A percentile compares a stretch with the other conserved stretches of the same genome.
phyloP scores from a whole-genome alignment of 2,113 vertebrate genomes.

The Scopus umbretta region DNA sequence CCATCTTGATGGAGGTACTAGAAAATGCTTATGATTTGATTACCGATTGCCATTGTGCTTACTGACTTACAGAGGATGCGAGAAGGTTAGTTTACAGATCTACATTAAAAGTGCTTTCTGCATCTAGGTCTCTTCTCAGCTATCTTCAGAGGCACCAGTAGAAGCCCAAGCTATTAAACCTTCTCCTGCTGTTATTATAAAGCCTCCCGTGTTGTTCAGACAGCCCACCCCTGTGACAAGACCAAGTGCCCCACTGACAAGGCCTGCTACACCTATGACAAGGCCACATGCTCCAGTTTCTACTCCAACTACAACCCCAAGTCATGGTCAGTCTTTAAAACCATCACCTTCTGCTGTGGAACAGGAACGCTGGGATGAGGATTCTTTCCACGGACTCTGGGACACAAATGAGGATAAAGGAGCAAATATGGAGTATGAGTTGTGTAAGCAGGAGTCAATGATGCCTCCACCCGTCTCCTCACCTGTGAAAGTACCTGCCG shows the following conservation, averaged over 20 bases:
- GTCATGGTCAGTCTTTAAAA: slow-evolving; percentile 69
- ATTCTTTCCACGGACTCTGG: slow-evolving; percentile 83
- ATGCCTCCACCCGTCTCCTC: slow-evolving; percentile 53
- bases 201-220: slow-evolving; percentile 76
- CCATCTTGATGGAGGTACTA: not conserved
- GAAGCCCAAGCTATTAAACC: slow-evolving; percentile 59
- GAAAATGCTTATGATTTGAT: not conserved
- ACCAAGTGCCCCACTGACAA: slow-evolving; percentile 65
- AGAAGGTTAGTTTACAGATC: slow-evolving; percentile 42
- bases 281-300: slow-evolving; percentile 69
- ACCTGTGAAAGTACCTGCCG: slow-evolving; percentile 47
- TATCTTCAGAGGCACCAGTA: slow-evolving; percentile 47
- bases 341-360: slow-evolving; percentile 65
- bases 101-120: slow-evolving; percentile 57
- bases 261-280: slow-evolving; percentile 67
- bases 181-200: slow-evolving; percentile 71
- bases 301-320: slow-evolving; percentile 55
- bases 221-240: slow-evolving; percentile 72
- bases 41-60: not conserved
- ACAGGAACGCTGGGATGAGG: slow-evolving; percentile 81
- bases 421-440: slow-evolving; percentile 67
- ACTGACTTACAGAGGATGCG: slow-evolving; percentile 1
- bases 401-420: slow-evolving; percentile 81
- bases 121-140: slow-evolving; percentile 59
- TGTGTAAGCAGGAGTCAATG: slow-evolving; percentile 61